Evolutionary conservation across 2,888 invertebrate genomes (phyloP).

Genomic region (Pachymerium ferrugineum): DNA sequence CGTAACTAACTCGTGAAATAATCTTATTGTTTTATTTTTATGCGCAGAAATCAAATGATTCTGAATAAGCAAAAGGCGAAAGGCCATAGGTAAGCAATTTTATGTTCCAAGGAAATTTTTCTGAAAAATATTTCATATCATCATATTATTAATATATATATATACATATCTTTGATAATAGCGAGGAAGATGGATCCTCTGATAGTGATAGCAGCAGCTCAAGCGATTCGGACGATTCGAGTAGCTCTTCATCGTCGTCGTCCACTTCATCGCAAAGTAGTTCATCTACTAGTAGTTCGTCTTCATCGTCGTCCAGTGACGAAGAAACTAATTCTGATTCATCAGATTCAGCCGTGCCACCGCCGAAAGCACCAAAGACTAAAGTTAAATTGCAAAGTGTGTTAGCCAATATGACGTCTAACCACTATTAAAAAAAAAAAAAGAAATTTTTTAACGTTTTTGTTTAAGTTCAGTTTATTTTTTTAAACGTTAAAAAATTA

Average conservation of each 20-base stretch:
- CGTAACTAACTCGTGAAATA: no score
- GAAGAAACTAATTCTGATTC: constrained; percentile 23
- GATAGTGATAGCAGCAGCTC: constrained; percentile 18
- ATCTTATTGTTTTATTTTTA: not conserved
- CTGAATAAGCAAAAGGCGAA: constrained; percentile 32
- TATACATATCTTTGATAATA: not conserved
- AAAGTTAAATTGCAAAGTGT: not conserved
- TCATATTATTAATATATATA: not conserved
- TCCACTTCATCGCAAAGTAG: constrained; percentile 26
- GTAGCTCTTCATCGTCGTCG: constrained; percentile 30
- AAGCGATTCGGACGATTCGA: constrained; percentile 28
- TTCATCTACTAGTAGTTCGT: constrained; percentile 18
- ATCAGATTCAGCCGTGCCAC: not conserved
- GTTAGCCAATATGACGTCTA: not conserved
- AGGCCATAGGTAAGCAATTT: constrained; percentile 30
- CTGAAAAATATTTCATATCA: no score
- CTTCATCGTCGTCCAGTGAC: constrained; percentile 33
- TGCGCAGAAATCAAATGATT: constrained; percentile 32
- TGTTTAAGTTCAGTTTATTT: no score
- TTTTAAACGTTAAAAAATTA: no score
- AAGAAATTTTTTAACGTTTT: no score
- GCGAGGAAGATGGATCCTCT: not conserved
- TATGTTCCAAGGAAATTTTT: no score
- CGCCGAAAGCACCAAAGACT: not conserved
- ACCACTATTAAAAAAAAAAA: no score